A percentile compares a stretch with the other conserved stretches of the same genome.
Evolutionary conservation across 1,140 invertebrate species (phyloP).

Genomic region (Zaprionus kolodkinae): DNA sequence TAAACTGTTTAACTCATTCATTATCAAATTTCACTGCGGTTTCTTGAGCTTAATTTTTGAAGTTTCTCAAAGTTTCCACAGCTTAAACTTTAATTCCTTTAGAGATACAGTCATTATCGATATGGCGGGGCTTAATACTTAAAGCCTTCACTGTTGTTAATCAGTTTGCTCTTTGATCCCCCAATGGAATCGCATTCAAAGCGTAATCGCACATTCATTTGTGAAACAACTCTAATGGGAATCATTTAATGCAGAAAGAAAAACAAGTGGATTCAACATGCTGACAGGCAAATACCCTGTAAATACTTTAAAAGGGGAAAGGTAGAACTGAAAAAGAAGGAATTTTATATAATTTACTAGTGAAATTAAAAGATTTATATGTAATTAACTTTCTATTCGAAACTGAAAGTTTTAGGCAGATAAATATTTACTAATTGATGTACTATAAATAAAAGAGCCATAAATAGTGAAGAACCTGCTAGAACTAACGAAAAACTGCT

Average conservation of each 20-base stretch:
- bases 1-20: too few species aligned
- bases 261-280: not conserved
- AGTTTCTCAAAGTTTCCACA: not conserved
- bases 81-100: not conserved
- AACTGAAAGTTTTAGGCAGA: too few species aligned
- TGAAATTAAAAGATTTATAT: too few species aligned
- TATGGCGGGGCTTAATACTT: not conserved
- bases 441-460: too few species aligned
- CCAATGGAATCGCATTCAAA: not conserved
- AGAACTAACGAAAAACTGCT: too few species aligned
- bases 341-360: too few species aligned
- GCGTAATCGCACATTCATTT: conserved; percentile 33
- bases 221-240: not conserved
- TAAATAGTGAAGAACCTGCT: too few species aligned
- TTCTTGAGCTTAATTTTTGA: not conserved
- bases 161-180: conserved; percentile 12
- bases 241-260: conserved; percentile 7
- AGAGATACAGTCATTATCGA: not conserved
- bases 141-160: not conserved
- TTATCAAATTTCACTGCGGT: too few species aligned
- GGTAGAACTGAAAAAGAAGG: too few species aligned
- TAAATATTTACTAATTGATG: too few species aligned
- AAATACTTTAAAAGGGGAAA: too few species aligned
- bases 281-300: not conserved
- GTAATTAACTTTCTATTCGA: too few species aligned